Conservation (phyloP, 2,113 vertebrate genomes). For the Onychorhynchus coronatus region DNA sequence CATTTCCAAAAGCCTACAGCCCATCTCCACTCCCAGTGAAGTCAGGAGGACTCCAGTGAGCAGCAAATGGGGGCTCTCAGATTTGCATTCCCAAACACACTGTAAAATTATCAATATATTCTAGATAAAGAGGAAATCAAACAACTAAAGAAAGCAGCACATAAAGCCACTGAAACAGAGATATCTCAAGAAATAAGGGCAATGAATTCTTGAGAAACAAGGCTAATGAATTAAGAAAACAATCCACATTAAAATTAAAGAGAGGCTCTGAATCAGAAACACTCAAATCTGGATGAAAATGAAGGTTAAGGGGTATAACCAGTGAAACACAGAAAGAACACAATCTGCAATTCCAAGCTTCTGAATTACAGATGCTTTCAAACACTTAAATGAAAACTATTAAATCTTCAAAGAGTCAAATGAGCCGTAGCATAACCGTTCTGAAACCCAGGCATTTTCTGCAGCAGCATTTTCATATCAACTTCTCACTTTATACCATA, state of each 20-base stretch:
- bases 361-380: background rate
- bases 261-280: background rate
- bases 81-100: background rate
- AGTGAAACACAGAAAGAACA: background rate
- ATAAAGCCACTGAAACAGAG: background rate
- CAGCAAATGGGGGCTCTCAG: background rate
- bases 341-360: background rate
- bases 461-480: background rate
- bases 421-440: background rate
- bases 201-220: background rate
- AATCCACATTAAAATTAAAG: background rate
- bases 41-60: background rate
- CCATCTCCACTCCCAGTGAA: background rate
- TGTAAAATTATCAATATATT: background rate
- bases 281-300: background rate
- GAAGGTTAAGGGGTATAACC: background rate
- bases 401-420: background rate
- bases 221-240: background rate
- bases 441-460: background rate
- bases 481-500: background rate
- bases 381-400: background rate
- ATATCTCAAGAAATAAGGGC: background rate
- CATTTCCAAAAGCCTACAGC: background rate
- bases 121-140: background rate
- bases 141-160: background rate